Conservation (phyloP, 2,888 invertebrate genomes). For the Megalurothrips usitatus region DNA sequence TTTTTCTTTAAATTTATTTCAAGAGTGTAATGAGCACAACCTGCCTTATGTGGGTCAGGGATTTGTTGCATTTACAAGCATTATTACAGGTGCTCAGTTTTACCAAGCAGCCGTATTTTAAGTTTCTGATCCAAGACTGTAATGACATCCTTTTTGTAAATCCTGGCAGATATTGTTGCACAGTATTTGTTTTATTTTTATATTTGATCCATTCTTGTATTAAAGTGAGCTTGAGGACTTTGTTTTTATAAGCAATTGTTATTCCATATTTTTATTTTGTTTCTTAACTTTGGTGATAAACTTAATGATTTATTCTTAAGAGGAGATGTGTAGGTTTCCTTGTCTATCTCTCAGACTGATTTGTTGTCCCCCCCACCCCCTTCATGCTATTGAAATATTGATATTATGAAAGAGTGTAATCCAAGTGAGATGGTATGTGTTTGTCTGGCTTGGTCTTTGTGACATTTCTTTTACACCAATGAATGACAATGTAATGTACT, state of each 20-base stretch:
- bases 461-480: not conserved
- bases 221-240: not conserved
- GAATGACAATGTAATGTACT: not conserved
- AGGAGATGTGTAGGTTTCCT: not conserved
- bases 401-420: not conserved
- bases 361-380: not conserved
- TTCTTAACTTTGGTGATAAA: not conserved
- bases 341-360: not conserved
- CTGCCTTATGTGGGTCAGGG: too few species aligned
- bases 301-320: constrained; percentile 1
- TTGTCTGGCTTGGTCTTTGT: not conserved
- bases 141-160: not conserved
- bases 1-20: too few species aligned
- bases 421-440: not conserved
- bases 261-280: constrained; percentile 18
- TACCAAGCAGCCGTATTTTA: not conserved
- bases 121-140: not conserved
- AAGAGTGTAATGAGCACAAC: too few species aligned
- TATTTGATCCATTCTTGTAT: not conserved
- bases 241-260: not conserved
- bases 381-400: not conserved
- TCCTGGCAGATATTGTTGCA: not conserved
- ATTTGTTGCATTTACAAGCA: too few species aligned
- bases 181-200: not conserved
- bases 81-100: too few species aligned